Conservation (phyloP, 2,888 invertebrate genomes). For the Pteria penguin region DNA sequence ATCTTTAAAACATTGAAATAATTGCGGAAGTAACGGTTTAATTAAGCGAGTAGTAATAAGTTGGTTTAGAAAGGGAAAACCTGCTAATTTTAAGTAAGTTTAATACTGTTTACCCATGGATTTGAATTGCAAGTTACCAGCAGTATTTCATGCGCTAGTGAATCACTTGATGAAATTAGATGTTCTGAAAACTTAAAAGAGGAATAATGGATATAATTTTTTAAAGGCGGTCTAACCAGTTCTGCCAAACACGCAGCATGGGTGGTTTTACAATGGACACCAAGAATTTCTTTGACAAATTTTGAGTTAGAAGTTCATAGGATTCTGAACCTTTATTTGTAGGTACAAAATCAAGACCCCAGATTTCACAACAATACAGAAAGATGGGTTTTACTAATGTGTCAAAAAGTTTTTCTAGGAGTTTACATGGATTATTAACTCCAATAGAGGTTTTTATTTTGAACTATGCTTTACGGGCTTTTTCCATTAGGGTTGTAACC, state of each 20-base stretch:
- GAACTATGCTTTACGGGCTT: too few species aligned
- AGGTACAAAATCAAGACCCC: not conserved
- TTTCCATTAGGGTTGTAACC: too few species aligned
- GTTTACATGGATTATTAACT: too few species aligned
- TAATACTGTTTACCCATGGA: too few species aligned
- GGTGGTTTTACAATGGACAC: conserved; percentile 34
- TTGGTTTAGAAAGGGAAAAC: too few species aligned
- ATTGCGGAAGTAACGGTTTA: too few species aligned
- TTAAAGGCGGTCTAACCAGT: conserved; percentile 24
- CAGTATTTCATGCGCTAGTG: not conserved
- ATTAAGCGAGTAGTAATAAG: too few species aligned
- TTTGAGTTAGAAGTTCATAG: conserved; percentile 30
- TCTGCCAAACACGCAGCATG: conserved; percentile 34
- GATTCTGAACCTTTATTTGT: conserved; percentile 4
- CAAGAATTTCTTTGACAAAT: conserved; percentile 39
- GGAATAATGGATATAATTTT: not conserved
- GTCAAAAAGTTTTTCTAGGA: too few species aligned
- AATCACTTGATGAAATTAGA: not conserved
- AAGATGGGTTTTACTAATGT: conserved; percentile 12
- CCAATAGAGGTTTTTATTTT: too few species aligned
- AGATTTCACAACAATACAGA: conserved; percentile 21
- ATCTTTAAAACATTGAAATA: too few species aligned
- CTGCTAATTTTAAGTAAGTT: too few species aligned
- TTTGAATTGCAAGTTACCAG: too few species aligned
- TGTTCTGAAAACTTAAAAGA: conserved; percentile 1